A percentile compares a stretch with the other conserved stretches of the same genome.
phyloP scores from a whole-genome alignment of 2,797 vertebrate species.

The Gallinago nigripennis region DNA sequence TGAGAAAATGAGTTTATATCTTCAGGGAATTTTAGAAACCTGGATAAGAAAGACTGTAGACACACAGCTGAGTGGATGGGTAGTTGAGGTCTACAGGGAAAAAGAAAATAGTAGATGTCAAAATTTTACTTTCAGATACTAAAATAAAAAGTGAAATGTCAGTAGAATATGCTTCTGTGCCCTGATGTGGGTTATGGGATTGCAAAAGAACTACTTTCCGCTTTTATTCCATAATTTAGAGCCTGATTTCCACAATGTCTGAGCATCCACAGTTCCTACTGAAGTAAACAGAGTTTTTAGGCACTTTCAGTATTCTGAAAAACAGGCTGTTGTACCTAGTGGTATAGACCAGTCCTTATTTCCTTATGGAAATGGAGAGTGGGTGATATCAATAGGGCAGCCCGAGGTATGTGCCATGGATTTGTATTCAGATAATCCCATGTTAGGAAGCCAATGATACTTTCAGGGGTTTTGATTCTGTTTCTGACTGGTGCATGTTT shows the following conservation, averaged over 20 bases:
- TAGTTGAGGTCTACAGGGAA: neutral
- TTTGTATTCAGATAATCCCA: neutral
- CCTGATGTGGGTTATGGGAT: neutral
- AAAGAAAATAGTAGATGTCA: neutral
- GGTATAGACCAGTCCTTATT: neutral
- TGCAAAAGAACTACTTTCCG: neutral
- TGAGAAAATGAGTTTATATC: neutral
- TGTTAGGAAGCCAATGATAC: neutral
- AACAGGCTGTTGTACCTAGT: accelerated
- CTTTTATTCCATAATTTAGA: neutral
- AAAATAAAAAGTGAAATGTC: neutral
- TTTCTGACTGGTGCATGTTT: neutral
- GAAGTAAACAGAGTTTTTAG: neutral
- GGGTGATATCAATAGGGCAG: neutral
- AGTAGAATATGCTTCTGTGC: neutral
- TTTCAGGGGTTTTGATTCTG: neutral
- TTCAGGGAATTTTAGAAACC: neutral
- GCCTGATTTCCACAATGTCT: neutral
- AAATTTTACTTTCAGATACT: neutral
- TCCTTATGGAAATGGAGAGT: neutral
- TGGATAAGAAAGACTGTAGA: neutral
- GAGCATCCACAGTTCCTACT: neutral
- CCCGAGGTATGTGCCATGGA: neutral
- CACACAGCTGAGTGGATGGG: neutral
- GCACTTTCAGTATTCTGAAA: neutral